phyloP scores from a whole-genome alignment of 2,888 invertebrate species.

The Lucinisca nassula region DNA sequence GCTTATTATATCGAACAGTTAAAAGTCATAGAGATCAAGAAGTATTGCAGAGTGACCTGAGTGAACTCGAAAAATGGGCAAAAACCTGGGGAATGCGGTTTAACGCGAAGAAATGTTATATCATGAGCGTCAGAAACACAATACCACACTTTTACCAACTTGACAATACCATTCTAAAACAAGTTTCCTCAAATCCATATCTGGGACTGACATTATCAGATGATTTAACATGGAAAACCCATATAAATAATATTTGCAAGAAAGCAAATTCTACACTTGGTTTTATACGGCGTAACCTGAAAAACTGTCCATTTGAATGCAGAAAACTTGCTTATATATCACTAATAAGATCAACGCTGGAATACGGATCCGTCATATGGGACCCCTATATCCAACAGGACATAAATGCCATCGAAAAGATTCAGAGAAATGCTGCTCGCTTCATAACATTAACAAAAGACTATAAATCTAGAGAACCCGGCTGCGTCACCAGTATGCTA shows the following conservation, averaged over 20 bases:
- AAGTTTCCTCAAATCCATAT: constrained; percentile 23
- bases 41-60: constrained; percentile 2
- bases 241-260: constrained; percentile 33
- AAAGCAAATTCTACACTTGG: constrained; percentile 23
- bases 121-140: no score
- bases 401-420: constrained; percentile 10
- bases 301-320: constrained; percentile 28
- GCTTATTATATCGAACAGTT: neutral
- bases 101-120: constrained; percentile 31
- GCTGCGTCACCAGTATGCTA: neutral
- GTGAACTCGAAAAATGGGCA: constrained; percentile 21
- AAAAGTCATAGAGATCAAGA: neutral
- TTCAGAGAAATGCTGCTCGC: constrained; percentile 2
- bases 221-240: constrained; percentile 34
- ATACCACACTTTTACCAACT: no score
- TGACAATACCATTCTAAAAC: constrained; percentile 3
- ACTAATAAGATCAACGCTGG: constrained; percentile 2
- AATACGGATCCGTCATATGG: constrained; percentile 7
- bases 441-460: constrained; percentile 9
- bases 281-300: constrained; percentile 37
- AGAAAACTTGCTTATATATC: constrained; percentile 17
- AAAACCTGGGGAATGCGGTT: constrained; percentile 25
- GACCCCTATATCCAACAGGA: constrained; percentile 23
- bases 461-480: neutral
- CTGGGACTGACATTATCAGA: constrained; percentile 30